Evolutionary conservation across 2,797 vertebrate species (phyloP).

Genomic region (Eleutherodactylus coqui): DNA sequence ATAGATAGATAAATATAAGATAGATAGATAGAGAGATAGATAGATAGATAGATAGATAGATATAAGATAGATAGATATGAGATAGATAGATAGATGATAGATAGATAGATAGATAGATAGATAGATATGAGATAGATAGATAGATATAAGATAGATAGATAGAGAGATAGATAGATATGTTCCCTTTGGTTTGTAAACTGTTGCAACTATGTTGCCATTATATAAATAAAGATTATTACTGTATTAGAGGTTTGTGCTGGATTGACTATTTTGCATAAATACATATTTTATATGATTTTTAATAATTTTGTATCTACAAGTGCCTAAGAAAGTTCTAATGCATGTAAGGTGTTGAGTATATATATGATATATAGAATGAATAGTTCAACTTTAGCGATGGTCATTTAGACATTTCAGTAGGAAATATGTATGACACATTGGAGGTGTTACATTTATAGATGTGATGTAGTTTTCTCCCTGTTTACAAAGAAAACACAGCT

Average conservation of each 20-base stretch:
- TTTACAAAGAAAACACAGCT: constrained; percentile 14
- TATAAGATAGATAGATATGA: neutral
- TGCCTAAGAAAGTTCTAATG: neutral
- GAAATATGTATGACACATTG: neutral
- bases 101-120: neutral
- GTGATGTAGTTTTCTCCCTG: neutral
- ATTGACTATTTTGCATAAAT: no score
- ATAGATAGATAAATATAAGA: neutral
- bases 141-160: neutral
- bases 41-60: neutral
- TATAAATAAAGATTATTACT: no score
- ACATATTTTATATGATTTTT: no score
- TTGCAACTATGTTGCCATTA: no score
- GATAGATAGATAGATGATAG: neutral
- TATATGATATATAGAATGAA: neutral
- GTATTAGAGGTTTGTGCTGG: no score
- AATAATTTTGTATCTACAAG: no score
- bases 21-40: neutral
- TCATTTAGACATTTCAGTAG: neutral
- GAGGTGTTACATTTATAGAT: neutral
- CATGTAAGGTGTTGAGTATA: no score
- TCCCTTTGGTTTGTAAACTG: no score
- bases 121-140: neutral
- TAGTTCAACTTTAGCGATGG: neutral
- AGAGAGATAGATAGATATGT: neutral